Base-by-base conservation (phyloP, 2,113 vertebrate species). In the Etheostoma cragini region DNA sequence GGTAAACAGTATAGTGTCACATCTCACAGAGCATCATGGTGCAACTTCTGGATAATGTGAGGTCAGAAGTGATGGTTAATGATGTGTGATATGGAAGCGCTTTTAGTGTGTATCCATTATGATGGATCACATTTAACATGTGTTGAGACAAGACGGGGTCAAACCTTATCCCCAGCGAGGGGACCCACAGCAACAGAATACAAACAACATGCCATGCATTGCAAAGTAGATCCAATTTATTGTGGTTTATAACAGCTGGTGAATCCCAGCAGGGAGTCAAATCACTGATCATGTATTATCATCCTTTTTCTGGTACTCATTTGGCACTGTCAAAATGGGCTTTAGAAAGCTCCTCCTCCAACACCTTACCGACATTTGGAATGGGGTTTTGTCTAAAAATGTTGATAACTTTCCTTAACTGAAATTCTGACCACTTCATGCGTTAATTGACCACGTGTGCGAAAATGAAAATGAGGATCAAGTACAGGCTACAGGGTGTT, bases 1-100 rank as follows among this genome's bases (percentile, higher is more conserved):
- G 56, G 78, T 81, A 72, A 90, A 90, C 79, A 86, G 70, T 72
- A 17, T 87, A 78, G 53, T 82, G 85, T 85, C 80, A 52, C 4
- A 14, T 74, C 76, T 81, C 67, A 57, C 8, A 45, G 79, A 74
- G 26, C 65, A 62, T 66, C 24, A 8, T 5, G 47, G 74, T 42
- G 49, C 50, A 50, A 49, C 74, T 66, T 76, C 17, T 86, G 62
- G 60, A 82, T 50, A 57, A 22, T 22, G 33, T 33, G 73, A 61
- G 72, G 80, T 88, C 81, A 74, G 72, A 46, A 47, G 56, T 11
- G 54, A 5, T 53, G 74, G 50, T 80, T 90, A 88, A 89, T 87
- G 88, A 90, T 77, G 75, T 88, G 86, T 76, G 79, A 79, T 86
- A 52, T 76, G 57, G 33, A 22, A 78, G 49, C 1, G 19, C 72